These are phyloP conservation scores for Calyptommatus sinebrachiatus DNA, from an alignment of 2,113 vertebrate species.

Conservation along the genomic window DNA sequence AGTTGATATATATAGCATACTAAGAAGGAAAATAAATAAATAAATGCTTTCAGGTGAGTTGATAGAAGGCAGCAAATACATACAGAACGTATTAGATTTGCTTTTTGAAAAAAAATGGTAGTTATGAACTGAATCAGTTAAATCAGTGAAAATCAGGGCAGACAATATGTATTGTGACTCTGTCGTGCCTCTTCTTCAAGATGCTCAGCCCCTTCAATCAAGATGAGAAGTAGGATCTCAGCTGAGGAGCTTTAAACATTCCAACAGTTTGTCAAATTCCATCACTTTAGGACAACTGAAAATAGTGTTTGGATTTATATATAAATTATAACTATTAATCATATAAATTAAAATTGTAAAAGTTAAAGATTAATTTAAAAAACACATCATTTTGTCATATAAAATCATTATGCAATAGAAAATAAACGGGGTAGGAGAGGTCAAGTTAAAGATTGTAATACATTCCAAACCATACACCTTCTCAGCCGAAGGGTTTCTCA, in stretches of 20 bases:
- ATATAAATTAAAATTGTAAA: too few relatives aligned
- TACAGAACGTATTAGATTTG: neutral
- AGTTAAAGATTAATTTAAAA: neutral
- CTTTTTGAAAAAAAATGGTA: neutral
- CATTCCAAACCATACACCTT: neutral
- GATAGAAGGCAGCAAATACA: conserved; percentile 6
- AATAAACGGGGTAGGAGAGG: neutral
- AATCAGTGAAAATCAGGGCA: too few relatives aligned
- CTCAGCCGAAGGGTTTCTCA: too few relatives aligned
- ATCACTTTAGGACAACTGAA: neutral
- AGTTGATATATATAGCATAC: conserved; percentile 1
- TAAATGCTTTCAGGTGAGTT: conserved; percentile 20
- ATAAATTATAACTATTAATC: neutral
- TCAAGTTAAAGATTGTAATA: neutral
- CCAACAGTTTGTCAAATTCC: neutral
- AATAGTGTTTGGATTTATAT: neutral
- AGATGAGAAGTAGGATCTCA: too few relatives aligned
- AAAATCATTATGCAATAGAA: neutral
- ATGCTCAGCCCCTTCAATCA: too few relatives aligned
- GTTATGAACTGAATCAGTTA: neutral
- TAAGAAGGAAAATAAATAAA: neutral
- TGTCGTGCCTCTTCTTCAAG: too few relatives aligned
- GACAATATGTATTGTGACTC: too few relatives aligned
- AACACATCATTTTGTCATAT: neutral
- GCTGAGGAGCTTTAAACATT: neutral